Evolutionary conservation across 2,888 invertebrate species (phyloP), one percentile per base, ranked within the genome.

Genomic region (Calliphora vomitoria): DNA sequence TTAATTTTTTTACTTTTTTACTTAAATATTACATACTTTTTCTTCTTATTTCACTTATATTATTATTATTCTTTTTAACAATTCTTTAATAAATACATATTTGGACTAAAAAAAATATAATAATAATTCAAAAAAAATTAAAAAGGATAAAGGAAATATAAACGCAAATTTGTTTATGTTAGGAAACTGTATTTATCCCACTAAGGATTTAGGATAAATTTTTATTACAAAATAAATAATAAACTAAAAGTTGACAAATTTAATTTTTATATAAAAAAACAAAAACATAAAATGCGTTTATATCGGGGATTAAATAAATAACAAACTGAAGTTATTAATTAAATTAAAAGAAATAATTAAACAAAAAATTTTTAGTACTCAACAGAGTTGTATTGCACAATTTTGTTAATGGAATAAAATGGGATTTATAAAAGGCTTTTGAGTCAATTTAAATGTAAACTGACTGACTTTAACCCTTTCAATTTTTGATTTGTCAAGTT

Each of bases 161-260:
- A 91, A 90, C 91, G 89, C 90, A 90, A 88, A 88, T 88, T 88
- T 89, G 91, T 86, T 76, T 89, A 89, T 89, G 82, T 80, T 81
- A 68, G 81, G 92, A 93, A 90, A 93, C 90, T 92, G 88, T 88
- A 93, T 93, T 93, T 91, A 92, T 92, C 93, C 93, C 90, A 91
- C 93, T 93, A 93, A 93, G 93, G 93, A 92, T 90, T 90, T 89
- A 92, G 93, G 93, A 92, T 92, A 93, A 93, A 93, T 92, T 84
- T 72, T 62, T 55, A 31, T 71, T 31, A 64, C 25, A 47, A 13
- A 66, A 60, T 6, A 72, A 38, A 20, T 71, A 72, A 69, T 62
- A 64, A 76, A 71, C 81, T 6, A 13, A 13, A 64, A 64, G 6
- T 1, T 18, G 18, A 58, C 58, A 44, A 11, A 55, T 44, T 11